Evolutionary conservation across 2,113 vertebrate genomes (phyloP).

Genomic region (Aegotheles bennettii): DNA sequence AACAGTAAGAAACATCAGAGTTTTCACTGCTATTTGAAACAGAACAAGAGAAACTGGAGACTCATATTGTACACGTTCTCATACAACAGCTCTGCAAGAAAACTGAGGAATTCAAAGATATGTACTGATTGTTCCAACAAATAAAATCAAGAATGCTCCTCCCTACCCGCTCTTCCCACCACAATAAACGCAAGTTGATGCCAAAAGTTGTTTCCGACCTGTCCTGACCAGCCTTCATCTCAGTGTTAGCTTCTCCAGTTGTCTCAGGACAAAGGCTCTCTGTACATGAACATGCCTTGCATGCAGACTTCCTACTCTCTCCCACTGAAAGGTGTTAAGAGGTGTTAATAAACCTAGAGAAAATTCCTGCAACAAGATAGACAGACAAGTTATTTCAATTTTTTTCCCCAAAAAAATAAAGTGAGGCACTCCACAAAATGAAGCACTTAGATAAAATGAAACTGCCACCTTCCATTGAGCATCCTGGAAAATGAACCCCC

Average conservation of each 20-base stretch:
- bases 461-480: neutral
- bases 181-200: neutral
- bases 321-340: neutral
- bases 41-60: neutral
- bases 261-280: constrained; percentile 1
- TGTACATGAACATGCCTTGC: neutral
- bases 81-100: neutral
- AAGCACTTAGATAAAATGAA: neutral
- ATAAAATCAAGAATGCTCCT: neutral
- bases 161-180: neutral
- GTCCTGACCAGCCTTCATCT: neutral
- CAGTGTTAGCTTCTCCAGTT: neutral
- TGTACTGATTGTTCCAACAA: neutral
- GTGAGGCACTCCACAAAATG: neutral
- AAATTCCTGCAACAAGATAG: neutral
- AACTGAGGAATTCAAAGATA: neutral
- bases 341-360: neutral
- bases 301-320: neutral
- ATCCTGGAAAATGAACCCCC: neutral
- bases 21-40: neutral
- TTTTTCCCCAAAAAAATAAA: neutral
- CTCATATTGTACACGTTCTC: neutral
- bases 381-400: neutral
- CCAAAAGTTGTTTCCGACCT: neutral
- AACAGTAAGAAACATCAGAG: neutral